Percentiles rank a stretch among this genome's conserved stretches.
phyloP scores from a whole-genome alignment of 37 sponge, comb jelly and placozoan species.

The Theonella swinhoei region DNA sequence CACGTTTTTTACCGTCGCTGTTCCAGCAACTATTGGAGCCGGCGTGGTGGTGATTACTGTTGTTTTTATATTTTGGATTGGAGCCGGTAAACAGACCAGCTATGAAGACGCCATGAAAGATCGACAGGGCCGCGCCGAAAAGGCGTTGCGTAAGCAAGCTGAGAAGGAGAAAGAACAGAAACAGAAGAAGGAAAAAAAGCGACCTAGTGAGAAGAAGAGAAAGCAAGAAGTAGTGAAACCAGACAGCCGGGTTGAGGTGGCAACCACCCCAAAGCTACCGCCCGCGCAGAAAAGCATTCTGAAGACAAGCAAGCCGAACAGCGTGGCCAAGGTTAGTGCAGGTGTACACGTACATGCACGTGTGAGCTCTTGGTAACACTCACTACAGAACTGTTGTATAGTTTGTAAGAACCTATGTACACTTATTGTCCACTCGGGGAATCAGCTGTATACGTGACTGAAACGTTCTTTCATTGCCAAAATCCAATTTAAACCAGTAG shows the following conservation, averaged over 20 bases:
- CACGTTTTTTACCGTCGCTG: background rate
- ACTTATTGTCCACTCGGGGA: no score
- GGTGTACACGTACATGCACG: background rate
- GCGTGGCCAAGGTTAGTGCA: background rate
- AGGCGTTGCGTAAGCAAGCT: conserved; percentile 1
- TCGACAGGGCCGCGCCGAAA: conserved; percentile 17
- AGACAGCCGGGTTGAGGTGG: background rate
- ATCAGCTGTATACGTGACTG: background rate
- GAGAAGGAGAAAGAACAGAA: conserved; percentile 5
- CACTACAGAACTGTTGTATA: background rate
- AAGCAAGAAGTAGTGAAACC: background rate
- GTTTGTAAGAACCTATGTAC: no score
- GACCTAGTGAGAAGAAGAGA: background rate
- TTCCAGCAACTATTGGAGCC: conserved; percentile 28
- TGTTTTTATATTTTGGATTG: conserved; percentile 31
- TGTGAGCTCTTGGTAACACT: no score
- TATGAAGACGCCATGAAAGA: conserved; percentile 55
- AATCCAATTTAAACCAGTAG: background rate
- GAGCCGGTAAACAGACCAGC: conserved; percentile 27
- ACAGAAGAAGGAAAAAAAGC: conserved; percentile 12
- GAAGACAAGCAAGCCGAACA: background rate
- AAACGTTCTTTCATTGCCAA: background rate
- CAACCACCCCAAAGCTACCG: background rate
- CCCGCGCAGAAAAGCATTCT: conserved; percentile 21
- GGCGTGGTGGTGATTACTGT: conserved; percentile 8